Conservation (phyloP, 2,888 invertebrate genomes). For the Rotaria sp. region DNA sequence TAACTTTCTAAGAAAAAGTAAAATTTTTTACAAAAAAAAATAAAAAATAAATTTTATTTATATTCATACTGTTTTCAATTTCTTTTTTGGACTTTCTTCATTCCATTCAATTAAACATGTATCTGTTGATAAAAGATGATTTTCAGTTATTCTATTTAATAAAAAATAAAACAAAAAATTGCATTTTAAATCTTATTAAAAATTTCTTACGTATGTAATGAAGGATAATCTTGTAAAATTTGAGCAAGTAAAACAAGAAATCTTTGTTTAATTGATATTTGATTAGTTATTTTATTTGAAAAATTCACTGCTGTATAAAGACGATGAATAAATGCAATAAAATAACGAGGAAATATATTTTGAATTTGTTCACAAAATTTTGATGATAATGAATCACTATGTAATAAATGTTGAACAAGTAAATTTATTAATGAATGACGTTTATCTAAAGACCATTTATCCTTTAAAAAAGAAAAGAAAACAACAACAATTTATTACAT, state of each 20-base stretch:
- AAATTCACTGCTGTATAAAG: neutral
- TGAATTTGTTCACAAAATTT: neutral
- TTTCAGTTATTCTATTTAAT: constrained; percentile 11
- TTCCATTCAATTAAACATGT: neutral
- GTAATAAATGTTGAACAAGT: neutral
- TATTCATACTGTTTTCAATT: neutral
- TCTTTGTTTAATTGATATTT: neutral
- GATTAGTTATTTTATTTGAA: neutral
- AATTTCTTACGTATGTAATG: constrained; percentile 6
- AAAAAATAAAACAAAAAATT: neutral
- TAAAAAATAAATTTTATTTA: too few species aligned
- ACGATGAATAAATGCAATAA: constrained; percentile 20
- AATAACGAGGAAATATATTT: neutral
- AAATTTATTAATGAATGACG: constrained; percentile 9
- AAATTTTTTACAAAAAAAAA: neutral
- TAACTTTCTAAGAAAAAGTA: neutral
- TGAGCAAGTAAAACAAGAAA: neutral
- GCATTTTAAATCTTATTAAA: neutral
- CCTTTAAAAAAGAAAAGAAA: neutral
- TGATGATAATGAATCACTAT: neutral
- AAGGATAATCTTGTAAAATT: neutral
- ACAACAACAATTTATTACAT: neutral
- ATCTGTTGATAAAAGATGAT: neutral
- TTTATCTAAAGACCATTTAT: constrained; percentile 10
- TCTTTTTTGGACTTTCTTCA: neutral